phyloP scores from a whole-genome alignment of 2,113 vertebrate species.

The Acanthochromis polyacanthus region DNA sequence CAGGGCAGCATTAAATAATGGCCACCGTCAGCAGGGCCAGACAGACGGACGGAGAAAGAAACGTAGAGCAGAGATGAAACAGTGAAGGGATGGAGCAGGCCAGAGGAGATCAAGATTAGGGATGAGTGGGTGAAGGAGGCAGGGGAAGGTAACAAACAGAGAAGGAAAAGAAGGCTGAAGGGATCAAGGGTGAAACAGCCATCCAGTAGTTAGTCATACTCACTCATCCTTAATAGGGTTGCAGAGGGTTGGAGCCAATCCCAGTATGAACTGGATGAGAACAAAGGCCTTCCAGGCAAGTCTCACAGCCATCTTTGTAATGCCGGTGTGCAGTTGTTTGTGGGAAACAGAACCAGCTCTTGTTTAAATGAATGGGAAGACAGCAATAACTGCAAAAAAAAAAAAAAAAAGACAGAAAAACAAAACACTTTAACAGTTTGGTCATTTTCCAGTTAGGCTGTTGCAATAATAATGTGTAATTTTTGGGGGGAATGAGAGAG shows the following conservation, averaged over 20 bases:
- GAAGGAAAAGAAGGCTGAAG: slow-evolving; percentile 6
- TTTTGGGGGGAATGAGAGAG: too few species aligned
- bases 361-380: too few species aligned
- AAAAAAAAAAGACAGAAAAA: too few species aligned
- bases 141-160: slow-evolving; percentile 9
- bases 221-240: slow-evolving; percentile 1
- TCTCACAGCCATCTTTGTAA: too few species aligned
- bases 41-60: neutral
- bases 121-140: neutral
- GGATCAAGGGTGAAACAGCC: slow-evolving; percentile 1
- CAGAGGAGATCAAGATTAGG: slow-evolving; percentile 4
- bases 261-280: neutral
- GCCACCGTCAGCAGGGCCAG: slow-evolving; percentile 56
- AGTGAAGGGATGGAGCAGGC: neutral
- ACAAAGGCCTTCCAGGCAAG: too few species aligned
- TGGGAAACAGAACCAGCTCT: too few species aligned
- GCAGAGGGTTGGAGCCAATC: neutral
- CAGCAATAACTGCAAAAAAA: too few species aligned
- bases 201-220: slow-evolving; percentile 7
- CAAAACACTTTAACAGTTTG: too few species aligned
- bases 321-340: too few species aligned
- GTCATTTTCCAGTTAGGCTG: too few species aligned
- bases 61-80: neutral
- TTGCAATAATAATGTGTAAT: too few species aligned
- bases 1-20: slow-evolving; percentile 73